phyloP scores from a whole-genome alignment of 1,140 invertebrate species.

The Ceratina calcarata region DNA sequence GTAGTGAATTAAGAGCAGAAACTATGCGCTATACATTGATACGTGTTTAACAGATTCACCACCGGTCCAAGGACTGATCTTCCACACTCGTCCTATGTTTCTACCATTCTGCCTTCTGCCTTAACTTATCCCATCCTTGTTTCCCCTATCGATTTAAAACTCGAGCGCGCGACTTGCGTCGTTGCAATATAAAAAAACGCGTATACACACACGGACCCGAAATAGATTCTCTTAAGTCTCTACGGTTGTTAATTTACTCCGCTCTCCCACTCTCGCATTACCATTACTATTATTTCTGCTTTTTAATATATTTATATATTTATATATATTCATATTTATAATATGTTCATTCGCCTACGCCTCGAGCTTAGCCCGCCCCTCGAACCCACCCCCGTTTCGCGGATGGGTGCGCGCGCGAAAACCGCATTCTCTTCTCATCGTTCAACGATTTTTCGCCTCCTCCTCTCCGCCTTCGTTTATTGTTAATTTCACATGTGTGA shows the following conservation, averaged over 20 bases:
- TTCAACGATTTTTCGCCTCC: not conserved
- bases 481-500: not conserved
- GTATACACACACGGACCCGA: conserved; percentile 71
- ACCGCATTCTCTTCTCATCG: not conserved
- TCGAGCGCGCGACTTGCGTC: conserved; percentile 45
- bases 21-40: not conserved
- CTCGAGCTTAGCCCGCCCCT: not conserved
- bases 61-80: conserved; percentile 10
- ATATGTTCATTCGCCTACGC: conserved; percentile 34
- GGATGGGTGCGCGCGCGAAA: not conserved
- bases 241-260: conserved; percentile 18
- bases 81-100: no score
- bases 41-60: not conserved
- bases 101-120: not conserved
- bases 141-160: conserved; percentile 35
- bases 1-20: conserved; percentile 10
- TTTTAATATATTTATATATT: conserved; percentile 44
- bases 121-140: conserved; percentile 6
- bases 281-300: conserved; percentile 40
- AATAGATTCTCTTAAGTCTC: conserved; percentile 64
- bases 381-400: no score
- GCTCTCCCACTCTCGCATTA: conserved; percentile 2
- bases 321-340: conserved; percentile 40
- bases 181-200: conserved; percentile 75
- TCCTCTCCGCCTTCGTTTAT: not conserved